phyloP scores from a whole-genome alignment of 1,140 invertebrate genomes.

The Tribolium madens region DNA sequence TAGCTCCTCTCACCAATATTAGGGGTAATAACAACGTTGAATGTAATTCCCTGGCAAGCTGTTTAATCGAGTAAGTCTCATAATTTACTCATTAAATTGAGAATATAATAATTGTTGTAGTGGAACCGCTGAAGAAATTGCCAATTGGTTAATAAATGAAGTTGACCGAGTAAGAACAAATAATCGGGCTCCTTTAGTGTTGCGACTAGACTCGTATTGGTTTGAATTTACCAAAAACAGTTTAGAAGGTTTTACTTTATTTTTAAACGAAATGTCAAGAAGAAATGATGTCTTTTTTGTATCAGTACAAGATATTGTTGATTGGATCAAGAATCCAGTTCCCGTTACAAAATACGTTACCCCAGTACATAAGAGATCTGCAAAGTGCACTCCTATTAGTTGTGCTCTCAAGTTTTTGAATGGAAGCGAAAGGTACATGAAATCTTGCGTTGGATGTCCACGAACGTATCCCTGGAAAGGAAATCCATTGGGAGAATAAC shows the following conservation, averaged over 20 bases:
- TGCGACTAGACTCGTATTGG: constrained; percentile 19
- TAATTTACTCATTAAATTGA: background rate
- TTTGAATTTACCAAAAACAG: constrained; percentile 43
- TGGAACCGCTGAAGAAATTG: constrained; percentile 52
- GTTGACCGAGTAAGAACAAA: constrained; percentile 37
- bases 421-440: constrained; percentile 64
- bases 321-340: constrained; percentile 58
- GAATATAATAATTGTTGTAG: constrained; percentile 34
- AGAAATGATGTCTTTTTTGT: constrained; percentile 56
- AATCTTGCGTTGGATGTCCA: constrained; percentile 65
- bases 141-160: constrained; percentile 55
- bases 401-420: constrained; percentile 63
- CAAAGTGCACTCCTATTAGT: constrained; percentile 57
- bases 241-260: constrained; percentile 49
- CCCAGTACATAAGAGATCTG: constrained; percentile 20
- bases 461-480: constrained; percentile 66
- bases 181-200: constrained; percentile 50
- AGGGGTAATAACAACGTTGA: constrained; percentile 65
- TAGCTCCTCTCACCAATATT: constrained; percentile 75
- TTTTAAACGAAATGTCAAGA: constrained; percentile 50
- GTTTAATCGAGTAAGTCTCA: constrained; percentile 67
- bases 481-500: constrained; percentile 63
- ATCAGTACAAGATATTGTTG: constrained; percentile 54
- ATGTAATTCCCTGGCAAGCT: constrained; percentile 74
- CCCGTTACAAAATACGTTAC: constrained; percentile 48